Evolutionary conservation across 2,888 invertebrate species (phyloP).

Genomic region (Hydropsyche betteni): DNA sequence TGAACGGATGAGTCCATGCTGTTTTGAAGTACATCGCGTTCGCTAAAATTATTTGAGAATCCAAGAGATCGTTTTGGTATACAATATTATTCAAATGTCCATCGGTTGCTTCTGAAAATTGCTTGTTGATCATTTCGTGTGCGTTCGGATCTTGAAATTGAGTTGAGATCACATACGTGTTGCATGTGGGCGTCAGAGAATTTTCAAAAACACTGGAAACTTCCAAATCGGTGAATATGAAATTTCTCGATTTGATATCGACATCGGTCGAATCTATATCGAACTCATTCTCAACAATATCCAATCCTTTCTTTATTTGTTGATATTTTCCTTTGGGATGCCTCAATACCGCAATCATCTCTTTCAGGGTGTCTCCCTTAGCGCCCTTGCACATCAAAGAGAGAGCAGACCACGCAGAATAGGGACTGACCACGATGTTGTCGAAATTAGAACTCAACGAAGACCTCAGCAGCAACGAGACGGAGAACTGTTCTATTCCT

Average conservation of each 20-base stretch:
- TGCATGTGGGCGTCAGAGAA: background rate
- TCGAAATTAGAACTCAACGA: background rate
- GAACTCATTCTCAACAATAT: background rate
- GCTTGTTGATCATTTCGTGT: background rate
- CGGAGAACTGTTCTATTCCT: constrained; percentile 9
- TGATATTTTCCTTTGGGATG: background rate
- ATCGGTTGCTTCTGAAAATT: background rate
- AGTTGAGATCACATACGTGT: background rate
- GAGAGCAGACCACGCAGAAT: constrained; percentile 10
- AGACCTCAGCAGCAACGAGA: background rate
- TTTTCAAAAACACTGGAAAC: background rate
- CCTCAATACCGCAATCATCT: background rate
- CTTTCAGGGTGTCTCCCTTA: background rate
- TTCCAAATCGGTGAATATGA: background rate
- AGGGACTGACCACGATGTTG: constrained; percentile 3
- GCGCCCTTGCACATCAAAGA: constrained; percentile 1
- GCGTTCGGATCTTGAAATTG: background rate
- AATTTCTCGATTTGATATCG: constrained; percentile 5
- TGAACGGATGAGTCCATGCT: background rate
- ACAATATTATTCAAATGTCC: background rate
- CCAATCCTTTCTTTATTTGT: background rate
- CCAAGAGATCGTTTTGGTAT: background rate
- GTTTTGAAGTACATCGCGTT: constrained; percentile 23
- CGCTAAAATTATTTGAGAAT: background rate
- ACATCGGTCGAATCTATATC: background rate